Percentiles rank a stretch among this genome's conserved stretches.
phyloP scores from a whole-genome alignment of 2,797 vertebrate species.

The Spinibarbus caldwelli region DNA sequence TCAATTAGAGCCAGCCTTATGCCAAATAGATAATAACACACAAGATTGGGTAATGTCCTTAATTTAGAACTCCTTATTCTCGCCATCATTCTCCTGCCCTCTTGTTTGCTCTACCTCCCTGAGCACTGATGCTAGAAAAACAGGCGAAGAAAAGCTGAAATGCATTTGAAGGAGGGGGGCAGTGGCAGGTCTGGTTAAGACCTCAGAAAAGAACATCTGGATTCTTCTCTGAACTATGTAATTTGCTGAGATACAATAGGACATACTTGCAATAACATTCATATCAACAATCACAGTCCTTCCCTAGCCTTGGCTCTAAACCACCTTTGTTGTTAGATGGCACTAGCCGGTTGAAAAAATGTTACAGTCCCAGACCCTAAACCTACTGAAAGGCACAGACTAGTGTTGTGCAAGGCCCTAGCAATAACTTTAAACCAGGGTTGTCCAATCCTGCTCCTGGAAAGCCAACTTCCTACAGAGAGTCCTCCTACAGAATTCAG shows the following conservation, averaged over 20 bases:
- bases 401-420: neutral
- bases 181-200: neutral
- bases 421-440: neutral
- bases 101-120: neutral
- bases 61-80: conserved; percentile 68
- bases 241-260: neutral
- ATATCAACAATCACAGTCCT: neutral
- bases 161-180: neutral
- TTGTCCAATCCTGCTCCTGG: neutral
- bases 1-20: conserved; percentile 75
- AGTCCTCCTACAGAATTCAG: neutral
- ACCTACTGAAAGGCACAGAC: neutral
- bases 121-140: conserved; percentile 43
- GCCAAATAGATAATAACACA: conserved; percentile 76
- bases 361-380: neutral
- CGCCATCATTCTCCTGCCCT: neutral
- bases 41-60: conserved; percentile 74
- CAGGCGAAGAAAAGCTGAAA: neutral
- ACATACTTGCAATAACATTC: neutral
- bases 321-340: neutral
- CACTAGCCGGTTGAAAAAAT: neutral
- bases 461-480: neutral
- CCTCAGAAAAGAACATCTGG: neutral
- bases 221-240: neutral
- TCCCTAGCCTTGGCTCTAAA: neutral